Evolutionary conservation across 2,113 vertebrate species (phyloP).

Genomic region (Hoplias malabaricus): DNA sequence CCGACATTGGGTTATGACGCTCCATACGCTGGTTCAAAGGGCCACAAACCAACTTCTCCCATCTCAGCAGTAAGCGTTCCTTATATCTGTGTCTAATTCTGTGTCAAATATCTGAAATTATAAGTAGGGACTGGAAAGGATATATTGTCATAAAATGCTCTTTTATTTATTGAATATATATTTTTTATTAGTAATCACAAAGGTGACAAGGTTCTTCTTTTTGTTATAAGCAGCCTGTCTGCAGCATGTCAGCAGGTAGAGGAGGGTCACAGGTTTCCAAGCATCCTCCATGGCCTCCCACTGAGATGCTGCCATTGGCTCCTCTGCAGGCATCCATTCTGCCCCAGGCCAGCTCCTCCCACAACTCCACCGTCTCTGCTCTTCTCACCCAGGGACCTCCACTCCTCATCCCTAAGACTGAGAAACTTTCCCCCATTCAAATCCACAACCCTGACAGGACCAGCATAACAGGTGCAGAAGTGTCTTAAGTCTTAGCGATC

Average conservation of each 20-base stretch:
- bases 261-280: slow-evolving; percentile 54
- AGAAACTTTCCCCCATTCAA: slow-evolving; percentile 83
- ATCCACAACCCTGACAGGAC: slow-evolving; percentile 68
- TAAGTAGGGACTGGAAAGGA: too few relatives aligned
- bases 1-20: slow-evolving; percentile 61
- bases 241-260: slow-evolving; percentile 42
- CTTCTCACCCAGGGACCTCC: slow-evolving; percentile 59
- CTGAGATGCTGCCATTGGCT: slow-evolving; percentile 44
- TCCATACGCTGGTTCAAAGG: slow-evolving; percentile 53
- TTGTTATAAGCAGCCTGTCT: slow-evolving; percentile 50
- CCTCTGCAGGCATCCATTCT: slow-evolving; percentile 36
- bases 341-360: slow-evolving; percentile 52
- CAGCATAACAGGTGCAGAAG: slow-evolving; percentile 60
- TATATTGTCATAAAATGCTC: too few relatives aligned
- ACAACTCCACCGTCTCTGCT: slow-evolving; percentile 53
- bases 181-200: neutral
- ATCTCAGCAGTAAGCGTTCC: slow-evolving; percentile 60
- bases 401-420: slow-evolving; percentile 82
- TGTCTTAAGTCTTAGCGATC: neutral
- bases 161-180: too few relatives aligned
- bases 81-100: neutral
- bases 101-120: too few relatives aligned
- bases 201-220: neutral
- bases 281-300: slow-evolving; percentile 31
- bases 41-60: slow-evolving; percentile 64